These are phyloP conservation scores for Brenthis ino DNA, from an alignment of 2,888 invertebrate species.

Conservation along the genomic window DNA sequence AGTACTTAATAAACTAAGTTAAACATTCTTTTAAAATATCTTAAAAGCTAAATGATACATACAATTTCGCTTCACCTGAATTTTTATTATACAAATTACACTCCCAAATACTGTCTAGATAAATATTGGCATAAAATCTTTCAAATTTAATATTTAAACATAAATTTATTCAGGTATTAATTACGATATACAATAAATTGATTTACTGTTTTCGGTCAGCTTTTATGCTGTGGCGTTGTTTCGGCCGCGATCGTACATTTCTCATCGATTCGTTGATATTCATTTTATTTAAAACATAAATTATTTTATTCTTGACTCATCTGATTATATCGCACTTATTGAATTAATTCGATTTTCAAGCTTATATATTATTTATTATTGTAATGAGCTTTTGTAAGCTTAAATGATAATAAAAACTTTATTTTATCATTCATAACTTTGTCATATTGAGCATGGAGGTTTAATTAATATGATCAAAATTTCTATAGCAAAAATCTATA, in stretches of 20 bases:
- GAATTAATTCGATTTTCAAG: slow-evolving; percentile 10
- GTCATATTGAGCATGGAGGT: not conserved
- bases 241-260: slow-evolving; percentile 23
- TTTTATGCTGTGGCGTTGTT: slow-evolving; percentile 21
- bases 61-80: too few relatives aligned
- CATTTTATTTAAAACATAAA: slow-evolving; percentile 15
- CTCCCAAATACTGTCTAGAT: too few relatives aligned
- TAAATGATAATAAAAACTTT: not conserved
- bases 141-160: slow-evolving; percentile 15
- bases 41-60: too few relatives aligned
- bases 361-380: slow-evolving; percentile 18
- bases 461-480: not conserved
- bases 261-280: not conserved
- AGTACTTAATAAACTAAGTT: too few relatives aligned
- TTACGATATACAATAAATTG: slow-evolving; percentile 32
- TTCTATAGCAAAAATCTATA: too few relatives aligned
- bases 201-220: slow-evolving; percentile 28
- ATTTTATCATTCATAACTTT: not conserved
- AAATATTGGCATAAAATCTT: not conserved
- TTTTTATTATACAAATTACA: too few relatives aligned
- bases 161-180: slow-evolving; percentile 23
- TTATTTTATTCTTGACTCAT: slow-evolving; percentile 22
- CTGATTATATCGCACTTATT: slow-evolving; percentile 16
- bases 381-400: slow-evolving; percentile 6
- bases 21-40: too few relatives aligned